Base-by-base conservation (phyloP, 2,113 vertebrate species). In the Dasyprocta punctata region DNA sequence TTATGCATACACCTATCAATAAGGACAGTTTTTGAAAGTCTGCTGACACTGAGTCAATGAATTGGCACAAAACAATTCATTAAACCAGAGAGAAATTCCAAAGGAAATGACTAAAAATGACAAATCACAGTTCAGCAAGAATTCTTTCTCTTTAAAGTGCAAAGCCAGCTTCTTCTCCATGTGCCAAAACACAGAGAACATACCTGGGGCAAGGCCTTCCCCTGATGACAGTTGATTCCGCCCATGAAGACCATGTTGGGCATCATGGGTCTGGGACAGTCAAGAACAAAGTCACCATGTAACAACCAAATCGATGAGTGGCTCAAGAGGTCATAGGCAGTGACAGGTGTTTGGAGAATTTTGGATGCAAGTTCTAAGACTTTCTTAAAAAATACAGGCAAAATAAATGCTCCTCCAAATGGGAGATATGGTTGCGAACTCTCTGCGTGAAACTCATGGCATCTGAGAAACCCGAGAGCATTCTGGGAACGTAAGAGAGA, bases 191-290 rank as follows among this genome's bases (percentile, higher is more conserved):
- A 85, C 33, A 30, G 36, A 56, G 0, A 0, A 89, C 97, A 65
- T 90, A 98, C 98, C 98, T 98, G 1, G 11, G 97, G 1, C 71
- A 98, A 44, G 0, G 89, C 90, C 56, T 98, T 73, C 41, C 82
- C 77, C n/a, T 69, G 52, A 5, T 78, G 47, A 8, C 98, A 98
- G 92, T 97, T 98, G 93, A 98, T 97, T 19, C 98, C 98, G 7
- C 98, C 98, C 0, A 98, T 5, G 0, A 98, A 98, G 96, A 99
- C 75, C 98, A 99, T 98, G 92, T 99, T 99, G 90, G 99, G 99
- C 99, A 99, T 99, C 44, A 99, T 0, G 0, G 99, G 99, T 77
- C 10, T 98, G 0, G 99, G 99, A n/a, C 92, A 95, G 1, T 98
- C 93, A 17, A 96, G 90, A 3, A 97, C 94, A 93, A 98, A 98